Percentiles rank a stretch among this genome's conserved stretches.
phyloP scores from a whole-genome alignment of 1,140 invertebrate species.

The Papilio helenus region DNA sequence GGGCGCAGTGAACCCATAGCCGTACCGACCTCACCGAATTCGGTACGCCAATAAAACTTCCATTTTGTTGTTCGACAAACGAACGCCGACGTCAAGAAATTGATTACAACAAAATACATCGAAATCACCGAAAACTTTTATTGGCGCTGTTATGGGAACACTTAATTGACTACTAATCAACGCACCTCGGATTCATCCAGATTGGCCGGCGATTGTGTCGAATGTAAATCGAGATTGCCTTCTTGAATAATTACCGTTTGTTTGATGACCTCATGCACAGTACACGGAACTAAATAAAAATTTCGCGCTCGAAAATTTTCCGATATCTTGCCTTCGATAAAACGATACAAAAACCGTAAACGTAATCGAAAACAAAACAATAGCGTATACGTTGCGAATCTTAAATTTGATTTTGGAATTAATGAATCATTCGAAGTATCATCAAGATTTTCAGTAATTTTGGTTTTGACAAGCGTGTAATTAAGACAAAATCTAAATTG shows the following conservation, averaged over 20 bases:
- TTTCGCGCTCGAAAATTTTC: conserved; percentile 14
- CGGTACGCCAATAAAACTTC: conserved; percentile 77
- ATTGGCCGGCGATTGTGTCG: conserved; percentile 44
- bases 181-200: conserved; percentile 42
- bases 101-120: conserved; percentile 80
- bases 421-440: not conserved
- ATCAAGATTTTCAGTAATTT: conserved; percentile 3
- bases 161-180: conserved; percentile 80
- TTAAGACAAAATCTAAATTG: not conserved
- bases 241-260: conserved; percentile 31
- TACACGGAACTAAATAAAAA: conserved; percentile 35
- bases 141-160: conserved; percentile 73
- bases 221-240: conserved; percentile 43
- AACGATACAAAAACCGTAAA: not conserved
- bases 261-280: conserved; percentile 47
- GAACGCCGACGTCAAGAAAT: conserved; percentile 73
- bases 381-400: conserved; percentile 16
- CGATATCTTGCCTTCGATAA: not conserved
- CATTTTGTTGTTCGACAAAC: conserved; percentile 73
- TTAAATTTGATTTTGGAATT: conserved; percentile 15
- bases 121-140: conserved; percentile 77
- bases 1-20: conserved; percentile 49
- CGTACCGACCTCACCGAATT: conserved; percentile 71
- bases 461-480: conserved; percentile 10
- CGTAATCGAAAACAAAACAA: conserved; percentile 13